Percentiles rank a stretch among this genome's conserved stretches.
phyloP scores from a whole-genome alignment of 2,113 vertebrate genomes.

The Gallinago media region DNA sequence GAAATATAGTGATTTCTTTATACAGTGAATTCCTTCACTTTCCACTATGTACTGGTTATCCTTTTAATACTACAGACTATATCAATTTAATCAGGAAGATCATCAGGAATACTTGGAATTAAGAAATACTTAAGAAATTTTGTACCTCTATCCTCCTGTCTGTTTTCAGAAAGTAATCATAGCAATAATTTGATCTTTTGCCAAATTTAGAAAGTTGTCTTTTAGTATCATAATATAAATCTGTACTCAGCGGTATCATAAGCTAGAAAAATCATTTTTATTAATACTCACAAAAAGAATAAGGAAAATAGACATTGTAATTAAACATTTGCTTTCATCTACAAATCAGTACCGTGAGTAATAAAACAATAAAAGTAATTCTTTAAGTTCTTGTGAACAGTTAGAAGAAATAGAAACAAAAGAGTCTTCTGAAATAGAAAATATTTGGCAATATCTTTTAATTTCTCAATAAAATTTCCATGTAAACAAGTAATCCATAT shows the following conservation, averaged over 20 bases:
- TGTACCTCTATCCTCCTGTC: neutral
- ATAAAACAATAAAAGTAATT: constrained; percentile 41
- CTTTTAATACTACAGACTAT: neutral
- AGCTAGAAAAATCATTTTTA: constrained; percentile 71
- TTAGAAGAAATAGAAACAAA: neutral
- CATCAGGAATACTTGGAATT: neutral
- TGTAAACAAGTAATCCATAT: constrained; percentile 30
- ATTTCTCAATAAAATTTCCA: neutral
- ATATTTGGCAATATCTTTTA: constrained; percentile 33
- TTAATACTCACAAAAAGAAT: constrained; percentile 63
- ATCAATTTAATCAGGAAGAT: neutral
- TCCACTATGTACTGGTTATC: neutral
- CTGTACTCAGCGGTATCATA: neutral
- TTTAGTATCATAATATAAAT: neutral
- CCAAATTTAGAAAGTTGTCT: neutral
- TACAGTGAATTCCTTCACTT: neutral
- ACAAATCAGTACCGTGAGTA: neutral
- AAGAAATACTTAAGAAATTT: neutral
- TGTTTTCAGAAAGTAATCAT: neutral
- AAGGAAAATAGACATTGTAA: constrained; percentile 46
- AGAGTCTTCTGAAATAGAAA: constrained; percentile 52
- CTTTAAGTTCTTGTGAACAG: constrained; percentile 23
- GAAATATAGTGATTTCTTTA: neutral
- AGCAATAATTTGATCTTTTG: neutral
- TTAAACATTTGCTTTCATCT: constrained; percentile 41